phyloP scores from a whole-genome alignment of 1,140 invertebrate genomes.

The Diachasma alloeum region DNA sequence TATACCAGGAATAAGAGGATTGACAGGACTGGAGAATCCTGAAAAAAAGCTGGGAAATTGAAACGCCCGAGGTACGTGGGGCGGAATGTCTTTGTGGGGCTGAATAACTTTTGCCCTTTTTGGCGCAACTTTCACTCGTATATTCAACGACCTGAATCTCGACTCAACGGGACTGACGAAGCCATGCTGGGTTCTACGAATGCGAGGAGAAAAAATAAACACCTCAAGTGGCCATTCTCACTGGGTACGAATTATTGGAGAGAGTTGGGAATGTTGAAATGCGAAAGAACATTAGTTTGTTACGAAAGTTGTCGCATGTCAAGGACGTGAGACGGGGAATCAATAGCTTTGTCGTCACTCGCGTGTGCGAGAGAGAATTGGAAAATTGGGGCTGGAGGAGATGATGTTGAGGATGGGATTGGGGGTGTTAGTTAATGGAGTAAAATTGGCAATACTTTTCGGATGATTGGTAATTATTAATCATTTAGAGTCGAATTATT shows the following conservation, averaged over 20 bases:
- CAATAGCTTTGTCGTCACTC: not conserved
- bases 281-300: not conserved
- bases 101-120: not conserved
- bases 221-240: not conserved
- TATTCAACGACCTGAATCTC: conserved; percentile 2
- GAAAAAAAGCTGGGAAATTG: not conserved
- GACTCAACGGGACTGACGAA: not conserved
- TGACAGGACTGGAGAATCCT: not conserved
- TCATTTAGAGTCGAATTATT: too few relatives aligned
- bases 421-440: not conserved
- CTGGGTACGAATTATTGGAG: not conserved
- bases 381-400: not conserved
- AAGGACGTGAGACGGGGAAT: not conserved
- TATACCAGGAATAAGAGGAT: not conserved
- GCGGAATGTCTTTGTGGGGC: not conserved
- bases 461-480: too few relatives aligned
- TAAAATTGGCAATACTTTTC: not conserved
- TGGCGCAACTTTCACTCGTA: not conserved
- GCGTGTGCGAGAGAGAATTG: not conserved
- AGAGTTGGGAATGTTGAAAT: not conserved
- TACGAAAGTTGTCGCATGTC: conserved; percentile 8
- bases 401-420: not conserved
- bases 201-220: not conserved
- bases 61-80: not conserved
- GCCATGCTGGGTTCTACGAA: not conserved